These are phyloP conservation scores for Smithornis capensis DNA, from an alignment of 2,113 vertebrate genomes.

Conservation along the genomic window DNA sequence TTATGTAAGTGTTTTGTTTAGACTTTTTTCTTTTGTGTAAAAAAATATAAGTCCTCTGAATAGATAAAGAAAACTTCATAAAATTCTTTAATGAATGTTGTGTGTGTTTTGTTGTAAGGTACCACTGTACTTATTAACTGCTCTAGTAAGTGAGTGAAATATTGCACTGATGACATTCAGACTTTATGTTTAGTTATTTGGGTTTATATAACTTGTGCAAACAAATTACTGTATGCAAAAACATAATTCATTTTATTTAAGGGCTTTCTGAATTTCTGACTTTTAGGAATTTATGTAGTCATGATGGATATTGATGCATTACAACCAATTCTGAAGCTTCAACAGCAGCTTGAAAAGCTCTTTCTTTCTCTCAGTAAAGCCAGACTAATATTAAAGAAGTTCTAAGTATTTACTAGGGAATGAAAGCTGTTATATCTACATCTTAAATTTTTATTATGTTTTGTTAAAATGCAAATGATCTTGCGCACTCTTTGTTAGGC, in stretches of 20 bases:
- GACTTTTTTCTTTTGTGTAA: not conserved
- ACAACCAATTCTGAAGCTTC: slow-evolving; percentile 18
- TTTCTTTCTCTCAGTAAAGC: not conserved
- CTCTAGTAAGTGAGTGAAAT: slow-evolving; percentile 47
- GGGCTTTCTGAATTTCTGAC: slow-evolving; percentile 43
- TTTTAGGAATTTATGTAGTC: slow-evolving; percentile 51
- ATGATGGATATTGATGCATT: slow-evolving; percentile 57
- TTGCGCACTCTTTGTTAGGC: not conserved
- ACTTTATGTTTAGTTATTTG: slow-evolving; percentile 24
- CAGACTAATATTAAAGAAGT: not conserved
- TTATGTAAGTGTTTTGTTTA: not conserved
- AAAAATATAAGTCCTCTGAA: slow-evolving; percentile 4
- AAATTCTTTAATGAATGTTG: slow-evolving; percentile 44
- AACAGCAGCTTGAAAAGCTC: not conserved
- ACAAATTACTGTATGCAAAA: slow-evolving; percentile 58
- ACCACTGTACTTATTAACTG: slow-evolving; percentile 43
- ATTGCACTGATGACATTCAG: not conserved
- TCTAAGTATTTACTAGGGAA: not conserved
- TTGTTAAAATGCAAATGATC: not conserved
- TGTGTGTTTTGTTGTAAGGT: slow-evolving; percentile 37
- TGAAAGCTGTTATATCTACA: not conserved
- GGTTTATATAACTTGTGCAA: slow-evolving; percentile 53
- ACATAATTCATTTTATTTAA: not conserved
- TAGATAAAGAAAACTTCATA: slow-evolving; percentile 50
- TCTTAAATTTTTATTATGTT: not conserved